Conservation (phyloP, 2,113 vertebrate species). For the Hippocampus barbouri region DNA sequence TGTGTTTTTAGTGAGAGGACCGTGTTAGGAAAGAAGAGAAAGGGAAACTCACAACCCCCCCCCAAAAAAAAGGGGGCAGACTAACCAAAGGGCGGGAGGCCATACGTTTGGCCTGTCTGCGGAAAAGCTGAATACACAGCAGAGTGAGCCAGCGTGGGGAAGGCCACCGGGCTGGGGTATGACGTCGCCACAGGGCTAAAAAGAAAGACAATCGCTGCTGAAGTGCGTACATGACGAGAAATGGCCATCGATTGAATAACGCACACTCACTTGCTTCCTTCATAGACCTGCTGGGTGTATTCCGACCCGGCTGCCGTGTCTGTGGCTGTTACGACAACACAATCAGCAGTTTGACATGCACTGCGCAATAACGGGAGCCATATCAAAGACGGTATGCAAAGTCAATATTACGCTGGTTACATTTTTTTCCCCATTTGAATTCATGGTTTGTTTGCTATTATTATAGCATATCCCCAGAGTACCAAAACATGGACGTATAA, state of each 20-base stretch:
- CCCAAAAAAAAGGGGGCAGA: slow-evolving; percentile 1
- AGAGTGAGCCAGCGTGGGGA: slow-evolving; percentile 84
- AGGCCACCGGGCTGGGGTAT: slow-evolving; percentile 83
- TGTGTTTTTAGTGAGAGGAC: slow-evolving; percentile 41
- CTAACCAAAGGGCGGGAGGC: slow-evolving; percentile 98
- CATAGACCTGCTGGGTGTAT: slow-evolving; percentile 74
- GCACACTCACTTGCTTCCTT: slow-evolving; percentile 69
- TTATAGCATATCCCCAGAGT: too few relatives aligned
- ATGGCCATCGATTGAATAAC: background rate
- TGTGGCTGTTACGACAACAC: slow-evolving; percentile 22
- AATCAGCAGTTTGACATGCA: background rate
- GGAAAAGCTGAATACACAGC: slow-evolving; percentile 87
- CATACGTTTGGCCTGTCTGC: slow-evolving; percentile 87
- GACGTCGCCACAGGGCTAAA: slow-evolving; percentile 78
- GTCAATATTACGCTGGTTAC: too few relatives aligned
- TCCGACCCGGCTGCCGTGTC: slow-evolving; percentile 59
- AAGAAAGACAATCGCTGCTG: background rate
- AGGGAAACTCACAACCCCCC: too few relatives aligned
- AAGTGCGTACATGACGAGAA: background rate
- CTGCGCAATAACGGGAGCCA: background rate
- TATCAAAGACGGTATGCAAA: too few relatives aligned
- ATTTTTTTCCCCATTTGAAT: too few relatives aligned
- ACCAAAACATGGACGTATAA: too few relatives aligned
- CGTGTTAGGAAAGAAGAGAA: background rate
- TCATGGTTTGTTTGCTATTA: too few relatives aligned